Evolutionary conservation across 2,888 invertebrate genomes (phyloP).

Genomic region (Chloroclystis v-ata): DNA sequence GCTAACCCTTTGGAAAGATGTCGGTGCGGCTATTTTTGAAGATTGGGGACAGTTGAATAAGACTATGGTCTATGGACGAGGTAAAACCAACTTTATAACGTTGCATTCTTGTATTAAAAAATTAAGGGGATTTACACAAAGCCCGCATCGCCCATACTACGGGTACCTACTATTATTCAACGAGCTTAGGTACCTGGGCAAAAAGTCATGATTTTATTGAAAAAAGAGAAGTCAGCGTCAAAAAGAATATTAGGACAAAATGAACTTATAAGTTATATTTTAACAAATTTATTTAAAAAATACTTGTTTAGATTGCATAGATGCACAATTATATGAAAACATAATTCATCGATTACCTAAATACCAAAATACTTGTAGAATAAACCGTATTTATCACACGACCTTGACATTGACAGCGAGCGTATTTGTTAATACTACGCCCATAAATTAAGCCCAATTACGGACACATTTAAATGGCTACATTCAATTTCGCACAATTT

Average conservation of each 20-base stretch:
- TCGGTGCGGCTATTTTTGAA: conserved; percentile 56
- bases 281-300: too few relatives aligned
- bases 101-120: background rate
- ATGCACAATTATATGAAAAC: too few relatives aligned
- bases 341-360: too few relatives aligned
- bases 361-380: too few relatives aligned
- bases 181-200: too few relatives aligned
- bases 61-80: conserved; percentile 64
- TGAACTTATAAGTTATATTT: too few relatives aligned
- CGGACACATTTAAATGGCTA: too few relatives aligned
- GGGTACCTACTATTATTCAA: too few relatives aligned
- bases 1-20: conserved; percentile 62
- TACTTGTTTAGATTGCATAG: too few relatives aligned
- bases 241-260: too few relatives aligned
- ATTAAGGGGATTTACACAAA: background rate
- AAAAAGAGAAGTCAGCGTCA: too few relatives aligned
- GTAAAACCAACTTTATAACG: conserved; percentile 33
- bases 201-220: too few relatives aligned
- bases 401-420: conserved; percentile 25
- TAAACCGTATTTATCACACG: conserved; percentile 17
- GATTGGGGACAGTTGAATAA: conserved; percentile 61
- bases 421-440: conserved; percentile 24
- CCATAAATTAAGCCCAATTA: conserved; percentile 21
- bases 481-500: background rate
- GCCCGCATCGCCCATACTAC: background rate